Evolutionary conservation across 2,888 invertebrate genomes (phyloP), one percentile per base, ranked within the genome.

Genomic region (Stegophylla sp.): DNA sequence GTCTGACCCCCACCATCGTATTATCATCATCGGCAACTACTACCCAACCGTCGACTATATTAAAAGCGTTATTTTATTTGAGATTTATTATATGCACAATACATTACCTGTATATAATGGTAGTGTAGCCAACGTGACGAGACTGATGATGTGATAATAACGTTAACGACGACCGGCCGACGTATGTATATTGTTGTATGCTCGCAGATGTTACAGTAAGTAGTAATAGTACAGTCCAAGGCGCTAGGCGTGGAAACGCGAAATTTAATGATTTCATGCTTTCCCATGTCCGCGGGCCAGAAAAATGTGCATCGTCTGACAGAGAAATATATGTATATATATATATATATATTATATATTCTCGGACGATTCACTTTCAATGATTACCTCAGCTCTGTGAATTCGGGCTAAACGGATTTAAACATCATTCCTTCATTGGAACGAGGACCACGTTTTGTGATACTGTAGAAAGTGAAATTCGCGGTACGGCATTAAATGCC

Each of bases 211-310:
- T 1, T 63, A 43, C 43, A 45, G 66, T 51, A 69, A 51, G n/a
- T n/a, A n/a, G n/a, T n/a, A n/a, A n/a, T 28, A 34, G 26, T 61
- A 51, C 26, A 0, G 12, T 59, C 20, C 34, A 51, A 13, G 56
- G 67, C 67, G 56, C 34, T 51, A 61, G 13, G 41, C 69, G 51
- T 23, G 69, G 61, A 79, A 79, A 79, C 61, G 61, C 61, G 79
- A 79, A 71, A 79, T 71, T 71, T 71, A 61, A 79, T 61, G 34
- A 79, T 79, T 79, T 79, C 79, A 79, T 79, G 79, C 79, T 79
- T 79, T 79, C 79, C 79, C 79, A 48, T 69, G 79, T 12, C 61
- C 48, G 69, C 20, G n/a, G 69, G 69, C 69, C 48, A 23, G 61
- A 77, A 77, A 67, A 48, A 77, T 51, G 63, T 48, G 43, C 56